Conservation (phyloP, 2,797 vertebrate genomes). For the Enteromius fasciolatus region DNA sequence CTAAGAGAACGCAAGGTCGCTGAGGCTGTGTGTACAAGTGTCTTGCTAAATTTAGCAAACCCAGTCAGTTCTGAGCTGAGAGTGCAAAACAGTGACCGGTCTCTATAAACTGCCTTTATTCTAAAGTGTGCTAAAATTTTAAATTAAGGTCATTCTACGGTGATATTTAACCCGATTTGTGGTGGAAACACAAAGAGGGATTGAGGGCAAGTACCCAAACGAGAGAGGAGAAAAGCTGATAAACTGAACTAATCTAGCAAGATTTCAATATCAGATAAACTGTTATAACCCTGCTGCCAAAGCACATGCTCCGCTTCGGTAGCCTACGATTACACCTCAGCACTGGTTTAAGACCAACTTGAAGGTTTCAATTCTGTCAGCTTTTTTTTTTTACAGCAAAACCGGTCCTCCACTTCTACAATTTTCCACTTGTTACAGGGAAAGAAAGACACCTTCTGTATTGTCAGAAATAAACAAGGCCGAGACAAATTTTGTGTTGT, state of each 20-base stretch:
- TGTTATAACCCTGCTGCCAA: constrained; percentile 42
- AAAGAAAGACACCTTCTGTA: neutral
- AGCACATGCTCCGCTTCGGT: constrained; percentile 23
- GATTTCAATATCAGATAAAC: constrained; percentile 53
- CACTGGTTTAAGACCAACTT: neutral
- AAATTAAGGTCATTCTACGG: constrained; percentile 28
- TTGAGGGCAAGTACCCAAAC: constrained; percentile 43
- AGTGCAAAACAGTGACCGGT: constrained; percentile 31
- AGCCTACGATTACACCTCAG: constrained; percentile 28
- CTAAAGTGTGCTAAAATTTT: constrained; percentile 36
- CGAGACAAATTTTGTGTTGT: neutral
- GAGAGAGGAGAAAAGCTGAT: constrained; percentile 30
- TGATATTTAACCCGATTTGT: constrained; percentile 28
- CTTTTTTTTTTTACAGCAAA: constrained; percentile 4
- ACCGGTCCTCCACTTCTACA: neutral
- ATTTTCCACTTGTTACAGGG: neutral
- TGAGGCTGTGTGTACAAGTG: constrained; percentile 28
- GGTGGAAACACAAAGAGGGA: constrained; percentile 30
- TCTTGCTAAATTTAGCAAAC: constrained; percentile 54
- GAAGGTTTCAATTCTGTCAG: constrained; percentile 6
- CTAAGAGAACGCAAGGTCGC: constrained; percentile 45
- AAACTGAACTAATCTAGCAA: constrained; percentile 52
- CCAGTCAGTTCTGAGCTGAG: constrained; percentile 16
- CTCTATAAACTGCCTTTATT: constrained; percentile 35
- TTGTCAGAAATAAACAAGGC: constrained; percentile 1